phyloP scores from a whole-genome alignment of 2,797 vertebrate genomes.

The Malurus splendens region DNA sequence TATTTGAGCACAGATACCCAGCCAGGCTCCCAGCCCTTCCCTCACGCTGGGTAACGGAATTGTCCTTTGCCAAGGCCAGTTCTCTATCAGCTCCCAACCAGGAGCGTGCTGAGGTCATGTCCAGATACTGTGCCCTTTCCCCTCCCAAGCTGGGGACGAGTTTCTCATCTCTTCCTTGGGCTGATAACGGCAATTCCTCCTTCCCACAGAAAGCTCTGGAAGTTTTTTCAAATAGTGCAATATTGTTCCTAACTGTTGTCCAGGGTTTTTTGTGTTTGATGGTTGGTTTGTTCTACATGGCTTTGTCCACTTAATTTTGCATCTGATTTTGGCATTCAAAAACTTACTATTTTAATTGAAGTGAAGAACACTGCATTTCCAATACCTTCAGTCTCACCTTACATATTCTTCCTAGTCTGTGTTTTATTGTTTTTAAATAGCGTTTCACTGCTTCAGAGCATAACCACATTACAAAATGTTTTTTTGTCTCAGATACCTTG shows the following conservation, averaged over 20 bases:
- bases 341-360: fast-evolving
- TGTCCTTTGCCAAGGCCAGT: background rate
- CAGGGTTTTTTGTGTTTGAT: background rate
- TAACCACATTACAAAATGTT: background rate
- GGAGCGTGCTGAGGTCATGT: fast-evolving
- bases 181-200: fast-evolving
- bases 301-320: background rate
- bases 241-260: background rate
- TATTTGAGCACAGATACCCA: fast-evolving
- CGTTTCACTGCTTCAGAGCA: background rate
- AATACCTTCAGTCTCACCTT: background rate
- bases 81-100: background rate
- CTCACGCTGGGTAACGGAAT: background rate
- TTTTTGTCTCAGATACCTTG: background rate
- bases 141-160: background rate
- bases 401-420: background rate
- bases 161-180: background rate
- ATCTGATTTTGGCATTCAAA: background rate
- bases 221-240: fast-evolving
- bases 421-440: background rate
- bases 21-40: background rate
- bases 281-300: background rate
- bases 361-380: background rate
- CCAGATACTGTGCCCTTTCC: background rate
- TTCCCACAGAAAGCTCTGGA: background rate